A percentile compares a stretch with the other conserved stretches of the same genome.
These are phyloP conservation scores for Sycon ciliatum DNA, from an alignment of 37 sponge, comb jelly and placozoan genomes.

Conservation along the genomic window DNA sequence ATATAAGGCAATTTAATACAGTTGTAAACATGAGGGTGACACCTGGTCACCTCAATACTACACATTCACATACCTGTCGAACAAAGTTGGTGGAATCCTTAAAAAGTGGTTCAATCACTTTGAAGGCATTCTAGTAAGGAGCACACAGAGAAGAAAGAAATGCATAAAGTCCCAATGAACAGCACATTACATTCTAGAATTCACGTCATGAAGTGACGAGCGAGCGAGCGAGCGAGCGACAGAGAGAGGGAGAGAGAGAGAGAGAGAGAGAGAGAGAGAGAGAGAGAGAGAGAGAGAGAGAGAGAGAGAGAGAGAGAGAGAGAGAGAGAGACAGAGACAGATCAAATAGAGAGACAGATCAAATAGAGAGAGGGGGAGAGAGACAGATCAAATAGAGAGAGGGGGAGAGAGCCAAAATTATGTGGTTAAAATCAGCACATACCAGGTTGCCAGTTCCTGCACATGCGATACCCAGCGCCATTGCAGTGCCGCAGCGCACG, in stretches of 20 bases:
- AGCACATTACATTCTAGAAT: not conserved
- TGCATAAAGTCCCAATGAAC: not conserved
- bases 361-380: not conserved
- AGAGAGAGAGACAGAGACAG: not conserved
- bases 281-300: not conserved
- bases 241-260: not conserved
- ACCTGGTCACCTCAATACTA: not conserved
- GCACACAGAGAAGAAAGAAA: too few species aligned
- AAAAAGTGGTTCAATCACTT: slow-evolving; percentile 76
- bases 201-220: not conserved
- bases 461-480: slow-evolving; percentile 96
- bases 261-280: not conserved
- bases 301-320: not conserved
- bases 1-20: too few species aligned
- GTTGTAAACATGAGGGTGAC: not conserved
- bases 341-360: too few species aligned
- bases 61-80: slow-evolving; percentile 29
- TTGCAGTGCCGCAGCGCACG: slow-evolving; percentile 84
- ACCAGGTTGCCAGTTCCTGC: slow-evolving; percentile 89
- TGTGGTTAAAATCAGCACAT: not conserved
- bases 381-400: not conserved
- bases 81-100: slow-evolving; percentile 80
- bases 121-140: slow-evolving; percentile 52
- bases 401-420: not conserved
- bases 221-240: too few species aligned